These are phyloP conservation scores for Cyphomyrus discorhynchus DNA, from an alignment of 2,113 vertebrate species.

Conservation along the genomic window DNA sequence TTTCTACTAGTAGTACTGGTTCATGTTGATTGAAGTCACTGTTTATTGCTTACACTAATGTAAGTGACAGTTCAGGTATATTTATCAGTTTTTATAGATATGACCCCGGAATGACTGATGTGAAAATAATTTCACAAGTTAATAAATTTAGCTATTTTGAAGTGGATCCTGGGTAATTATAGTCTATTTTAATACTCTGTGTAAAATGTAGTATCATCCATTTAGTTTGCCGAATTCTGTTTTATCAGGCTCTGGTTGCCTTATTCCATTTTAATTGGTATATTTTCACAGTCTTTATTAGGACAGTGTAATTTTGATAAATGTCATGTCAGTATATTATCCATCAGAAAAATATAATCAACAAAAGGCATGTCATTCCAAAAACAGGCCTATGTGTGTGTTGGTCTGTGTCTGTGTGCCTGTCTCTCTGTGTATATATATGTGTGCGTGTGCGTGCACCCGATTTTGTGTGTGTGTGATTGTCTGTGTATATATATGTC, in stretches of 20 bases:
- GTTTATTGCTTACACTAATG: not conserved
- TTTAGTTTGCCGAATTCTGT: not conserved
- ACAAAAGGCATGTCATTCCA: not conserved
- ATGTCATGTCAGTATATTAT: not conserved
- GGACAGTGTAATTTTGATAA: not conserved
- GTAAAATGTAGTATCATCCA: not conserved
- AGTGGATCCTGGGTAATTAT: not conserved
- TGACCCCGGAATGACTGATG: not conserved
- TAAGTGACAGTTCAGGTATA: not conserved
- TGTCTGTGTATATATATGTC: not conserved
- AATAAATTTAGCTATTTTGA: not conserved
- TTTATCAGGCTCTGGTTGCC: not conserved
- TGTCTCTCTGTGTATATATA: not conserved
- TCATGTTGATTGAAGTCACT: not conserved
- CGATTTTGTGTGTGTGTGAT: no score
- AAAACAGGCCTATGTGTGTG: not conserved
- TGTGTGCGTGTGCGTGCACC: not conserved
- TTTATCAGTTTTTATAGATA: not conserved
- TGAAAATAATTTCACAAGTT: not conserved
- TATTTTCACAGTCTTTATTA: not conserved
- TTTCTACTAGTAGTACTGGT: not conserved
- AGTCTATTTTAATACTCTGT: not conserved
- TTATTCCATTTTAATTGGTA: not conserved
- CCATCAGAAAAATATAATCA: not conserved
- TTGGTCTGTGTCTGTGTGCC: no score